Percentiles rank a stretch among this genome's conserved stretches.
Evolutionary conservation across 2,113 vertebrate species (phyloP).

Genomic region (Pristiophorus japonicus): DNA sequence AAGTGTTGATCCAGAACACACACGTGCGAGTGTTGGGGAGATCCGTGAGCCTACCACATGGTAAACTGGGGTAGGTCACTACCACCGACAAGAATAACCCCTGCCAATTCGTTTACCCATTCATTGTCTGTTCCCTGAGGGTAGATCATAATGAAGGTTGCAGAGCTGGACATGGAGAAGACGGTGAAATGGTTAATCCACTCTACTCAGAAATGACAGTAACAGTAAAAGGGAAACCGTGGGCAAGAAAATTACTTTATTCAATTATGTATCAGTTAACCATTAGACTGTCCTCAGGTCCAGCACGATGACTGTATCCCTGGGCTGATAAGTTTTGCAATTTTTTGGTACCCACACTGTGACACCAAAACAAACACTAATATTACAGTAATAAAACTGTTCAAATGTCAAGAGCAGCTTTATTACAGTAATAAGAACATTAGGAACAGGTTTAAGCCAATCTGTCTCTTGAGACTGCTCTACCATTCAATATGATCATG

Average conservation of each 20-base stretch:
- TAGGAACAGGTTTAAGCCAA: neutral
- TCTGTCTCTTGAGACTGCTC: neutral
- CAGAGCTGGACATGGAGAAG: neutral
- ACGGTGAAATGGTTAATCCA: neutral
- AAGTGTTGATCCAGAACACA: constrained; percentile 43
- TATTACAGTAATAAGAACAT: neutral
- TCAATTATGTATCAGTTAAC: neutral
- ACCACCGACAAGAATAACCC: neutral
- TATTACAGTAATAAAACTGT: neutral
- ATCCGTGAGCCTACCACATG: neutral
- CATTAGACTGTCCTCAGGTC: too few species aligned
- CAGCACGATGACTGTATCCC: too few species aligned
- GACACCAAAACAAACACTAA: neutral
- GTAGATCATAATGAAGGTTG: neutral
- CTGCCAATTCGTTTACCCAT: neutral
- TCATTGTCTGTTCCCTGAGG: neutral
- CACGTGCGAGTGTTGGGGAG: neutral
- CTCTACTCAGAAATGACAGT: neutral
- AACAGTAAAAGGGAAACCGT: neutral
- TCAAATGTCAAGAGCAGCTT: neutral
- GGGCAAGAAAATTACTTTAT: neutral
- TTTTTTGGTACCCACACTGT: neutral
- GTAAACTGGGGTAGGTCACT: constrained; percentile 48
- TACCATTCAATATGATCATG: neutral
- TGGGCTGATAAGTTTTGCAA: neutral